A percentile compares a stretch with the other conserved stretches of the same genome.
Conservation (phyloP, 2,113 vertebrate genomes). For the Micronycteris hirsuta region DNA sequence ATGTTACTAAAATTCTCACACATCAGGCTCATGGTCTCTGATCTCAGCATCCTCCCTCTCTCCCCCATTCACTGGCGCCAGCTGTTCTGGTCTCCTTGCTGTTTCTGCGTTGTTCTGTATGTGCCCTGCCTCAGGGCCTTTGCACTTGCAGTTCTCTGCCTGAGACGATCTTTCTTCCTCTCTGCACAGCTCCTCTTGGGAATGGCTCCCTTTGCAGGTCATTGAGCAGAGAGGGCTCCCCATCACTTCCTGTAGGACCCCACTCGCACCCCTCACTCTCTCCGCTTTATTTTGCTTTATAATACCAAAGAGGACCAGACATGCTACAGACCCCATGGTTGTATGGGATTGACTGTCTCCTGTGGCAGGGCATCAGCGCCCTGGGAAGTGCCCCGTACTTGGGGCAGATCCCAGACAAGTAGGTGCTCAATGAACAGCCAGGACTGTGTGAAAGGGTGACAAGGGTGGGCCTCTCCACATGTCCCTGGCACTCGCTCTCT, state of each 20-base stretch:
- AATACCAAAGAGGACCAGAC: not conserved
- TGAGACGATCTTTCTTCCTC: not conserved
- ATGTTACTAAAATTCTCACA: not conserved
- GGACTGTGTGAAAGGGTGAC: not conserved
- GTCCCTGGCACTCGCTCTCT: not conserved
- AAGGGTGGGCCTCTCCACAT: not conserved
- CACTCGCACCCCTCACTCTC: not conserved
- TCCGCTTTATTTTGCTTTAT: not conserved
- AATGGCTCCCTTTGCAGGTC: not conserved
- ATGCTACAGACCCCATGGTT: rapidly evolving
- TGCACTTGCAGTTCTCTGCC: not conserved
- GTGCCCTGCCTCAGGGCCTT: not conserved
- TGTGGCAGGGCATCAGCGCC: not conserved
- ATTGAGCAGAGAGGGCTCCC: not conserved
- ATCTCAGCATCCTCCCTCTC: no score
- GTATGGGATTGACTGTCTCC: not conserved
- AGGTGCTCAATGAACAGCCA: not conserved
- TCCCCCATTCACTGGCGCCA: not conserved
- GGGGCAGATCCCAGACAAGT: not conserved
- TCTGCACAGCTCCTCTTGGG: not conserved
- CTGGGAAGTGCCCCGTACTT: rapidly evolving
- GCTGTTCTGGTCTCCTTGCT: no score
- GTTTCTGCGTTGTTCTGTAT: not conserved
- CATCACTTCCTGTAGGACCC: not conserved
- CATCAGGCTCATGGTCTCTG: not conserved